phyloP scores from a whole-genome alignment of 2,888 invertebrate species.

The Agonum fuliginosum region DNA sequence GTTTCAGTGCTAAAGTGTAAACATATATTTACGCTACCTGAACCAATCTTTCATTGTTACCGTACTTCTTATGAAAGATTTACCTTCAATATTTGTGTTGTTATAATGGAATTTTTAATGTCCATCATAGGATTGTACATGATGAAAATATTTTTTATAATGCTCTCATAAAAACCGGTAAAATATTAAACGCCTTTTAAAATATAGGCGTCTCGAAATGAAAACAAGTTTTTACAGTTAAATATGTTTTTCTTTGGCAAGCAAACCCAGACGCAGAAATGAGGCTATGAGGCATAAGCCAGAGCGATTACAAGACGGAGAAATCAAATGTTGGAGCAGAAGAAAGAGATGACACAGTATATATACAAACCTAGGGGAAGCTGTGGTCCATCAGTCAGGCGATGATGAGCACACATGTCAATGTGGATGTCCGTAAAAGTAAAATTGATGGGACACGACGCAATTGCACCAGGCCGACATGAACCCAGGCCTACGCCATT shows the following conservation, averaged over 20 bases:
- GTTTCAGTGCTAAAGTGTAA: neutral
- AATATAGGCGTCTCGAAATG: too few species aligned
- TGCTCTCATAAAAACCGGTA: too few species aligned
- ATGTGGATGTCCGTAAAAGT: neutral
- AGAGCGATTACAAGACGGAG: neutral
- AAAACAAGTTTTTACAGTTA: too few species aligned
- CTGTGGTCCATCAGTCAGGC: neutral
- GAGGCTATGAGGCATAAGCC: neutral
- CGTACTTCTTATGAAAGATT: too few species aligned
- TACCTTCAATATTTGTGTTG: too few species aligned
- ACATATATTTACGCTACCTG: neutral
- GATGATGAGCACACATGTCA: slow-evolving; percentile 13
- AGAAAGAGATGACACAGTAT: neutral
- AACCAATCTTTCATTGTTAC: neutral
- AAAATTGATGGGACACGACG: slow-evolving; percentile 14
- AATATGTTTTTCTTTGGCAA: neutral
- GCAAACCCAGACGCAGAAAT: too few species aligned
- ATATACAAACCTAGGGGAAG: neutral
- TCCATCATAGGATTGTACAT: too few species aligned
- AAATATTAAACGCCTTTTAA: too few species aligned
- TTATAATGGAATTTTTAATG: too few species aligned
- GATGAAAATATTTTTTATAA: too few species aligned
- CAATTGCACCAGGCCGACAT: neutral
- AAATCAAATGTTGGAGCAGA: neutral
- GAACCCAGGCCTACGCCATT: too few species aligned